Percentiles rank a stretch among this genome's conserved stretches.
These are phyloP conservation scores for Arctocebus calabarensis DNA, from an alignment of 2,797 vertebrate species.

Conservation along the genomic window DNA sequence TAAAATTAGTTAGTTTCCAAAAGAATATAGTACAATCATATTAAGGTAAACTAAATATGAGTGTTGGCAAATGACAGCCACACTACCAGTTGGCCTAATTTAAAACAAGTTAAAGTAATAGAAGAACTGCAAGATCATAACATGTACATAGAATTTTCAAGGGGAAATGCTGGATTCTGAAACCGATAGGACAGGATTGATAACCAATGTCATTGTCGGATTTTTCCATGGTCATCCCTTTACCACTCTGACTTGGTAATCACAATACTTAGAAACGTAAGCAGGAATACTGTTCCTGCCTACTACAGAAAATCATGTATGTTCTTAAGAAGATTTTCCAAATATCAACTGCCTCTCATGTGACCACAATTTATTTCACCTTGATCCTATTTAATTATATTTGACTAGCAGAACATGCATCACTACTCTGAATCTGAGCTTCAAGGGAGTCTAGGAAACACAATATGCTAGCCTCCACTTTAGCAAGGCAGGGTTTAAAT, in stretches of 20 bases:
- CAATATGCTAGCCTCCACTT: not conserved
- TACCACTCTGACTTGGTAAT: not conserved
- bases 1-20: not conserved
- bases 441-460: not conserved
- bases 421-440: not conserved
- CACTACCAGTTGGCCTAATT: not conserved
- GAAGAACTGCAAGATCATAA: not conserved
- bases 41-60: not conserved
- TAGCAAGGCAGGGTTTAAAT: not conserved
- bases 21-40: not conserved
- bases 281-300: not conserved
- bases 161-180: not conserved
- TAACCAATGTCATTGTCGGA: not conserved
- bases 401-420: not conserved
- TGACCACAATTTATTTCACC: constrained; percentile 1
- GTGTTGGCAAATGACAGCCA: not conserved
- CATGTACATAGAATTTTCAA: not conserved
- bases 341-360: not conserved
- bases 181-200: not conserved
- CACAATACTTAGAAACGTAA: not conserved
- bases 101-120: not conserved
- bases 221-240: not conserved
- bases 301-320: not conserved
- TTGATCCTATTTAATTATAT: not conserved
- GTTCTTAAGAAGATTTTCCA: not conserved